A percentile compares a stretch with the other conserved stretches of the same genome.
phyloP scores from a whole-genome alignment of 2,888 invertebrate species.

The Byasa hedistus region DNA sequence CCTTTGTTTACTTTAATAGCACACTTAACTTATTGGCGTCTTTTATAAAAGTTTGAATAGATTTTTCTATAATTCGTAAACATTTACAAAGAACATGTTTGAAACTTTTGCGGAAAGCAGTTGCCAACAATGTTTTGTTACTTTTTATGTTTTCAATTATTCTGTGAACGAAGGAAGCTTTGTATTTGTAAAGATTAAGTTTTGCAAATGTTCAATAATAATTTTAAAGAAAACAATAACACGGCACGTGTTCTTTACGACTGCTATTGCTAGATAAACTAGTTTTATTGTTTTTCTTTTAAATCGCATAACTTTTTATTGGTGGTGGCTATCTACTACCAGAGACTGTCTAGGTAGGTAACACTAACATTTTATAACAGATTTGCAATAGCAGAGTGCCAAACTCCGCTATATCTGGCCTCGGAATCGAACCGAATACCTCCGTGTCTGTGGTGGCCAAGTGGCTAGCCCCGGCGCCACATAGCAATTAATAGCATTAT shows the following conservation, averaged over 20 bases:
- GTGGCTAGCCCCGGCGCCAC: not conserved
- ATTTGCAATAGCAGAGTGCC: no score
- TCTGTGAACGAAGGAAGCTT: not conserved
- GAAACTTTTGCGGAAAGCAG: not conserved
- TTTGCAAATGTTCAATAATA: not conserved
- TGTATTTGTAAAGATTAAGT: not conserved
- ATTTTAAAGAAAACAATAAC: not conserved
- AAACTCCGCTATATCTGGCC: no score
- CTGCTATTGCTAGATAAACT: not conserved
- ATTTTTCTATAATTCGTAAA: not conserved
- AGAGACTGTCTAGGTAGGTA: no score
- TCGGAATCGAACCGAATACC: no score
- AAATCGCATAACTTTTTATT: no score
- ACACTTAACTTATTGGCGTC: not conserved
- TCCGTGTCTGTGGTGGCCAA: not conserved
- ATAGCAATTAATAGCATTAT: not conserved
- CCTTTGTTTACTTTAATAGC: no score
- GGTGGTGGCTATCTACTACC: no score
- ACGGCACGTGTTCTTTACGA: not conserved
- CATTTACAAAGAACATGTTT: not conserved
- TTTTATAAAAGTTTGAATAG: not conserved
- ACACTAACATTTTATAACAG: no score
- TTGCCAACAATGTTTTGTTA: not conserved
- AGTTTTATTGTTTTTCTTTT: not conserved
- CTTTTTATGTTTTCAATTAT: not conserved